Percentiles rank a stretch among this genome's conserved stretches.
Evolutionary conservation across 2,888 invertebrate genomes (phyloP).

Genomic region (Incurvaria masculella): DNA sequence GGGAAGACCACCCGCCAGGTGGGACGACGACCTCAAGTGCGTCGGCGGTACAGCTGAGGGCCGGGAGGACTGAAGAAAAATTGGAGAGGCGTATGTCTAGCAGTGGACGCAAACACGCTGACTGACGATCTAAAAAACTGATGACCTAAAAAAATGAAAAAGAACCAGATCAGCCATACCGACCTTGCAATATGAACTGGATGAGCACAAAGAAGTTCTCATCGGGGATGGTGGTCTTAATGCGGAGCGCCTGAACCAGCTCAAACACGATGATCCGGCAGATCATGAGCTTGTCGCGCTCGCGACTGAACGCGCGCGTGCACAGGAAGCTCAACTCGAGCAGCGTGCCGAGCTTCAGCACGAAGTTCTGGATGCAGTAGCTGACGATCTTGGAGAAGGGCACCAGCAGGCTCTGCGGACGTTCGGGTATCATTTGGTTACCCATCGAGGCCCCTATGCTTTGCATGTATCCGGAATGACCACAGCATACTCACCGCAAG

Average conservation of each 20-base stretch:
- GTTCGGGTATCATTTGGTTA: too few species aligned
- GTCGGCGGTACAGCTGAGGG: too few species aligned
- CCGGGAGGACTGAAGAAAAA: too few species aligned
- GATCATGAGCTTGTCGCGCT: slow-evolving; percentile 90
- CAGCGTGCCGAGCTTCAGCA: slow-evolving; percentile 73
- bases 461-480: too few species aligned
- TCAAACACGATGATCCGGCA: slow-evolving; percentile 92
- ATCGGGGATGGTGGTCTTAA: slow-evolving; percentile 93
- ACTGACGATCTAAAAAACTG: too few species aligned
- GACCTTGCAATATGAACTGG: slow-evolving; percentile 79
- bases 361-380: slow-evolving; percentile 87
- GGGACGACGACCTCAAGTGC: too few species aligned
- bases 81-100: too few species aligned
- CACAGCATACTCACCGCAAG: too few species aligned
- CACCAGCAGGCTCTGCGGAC: slow-evolving; percentile 85
- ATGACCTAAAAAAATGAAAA: background rate
- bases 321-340: slow-evolving; percentile 89
- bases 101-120: too few species aligned
- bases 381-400: slow-evolving; percentile 94
- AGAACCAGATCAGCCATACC: slow-evolving; percentile 7
- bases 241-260: slow-evolving; percentile 91
- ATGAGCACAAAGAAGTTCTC: slow-evolving; percentile 90
- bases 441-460: too few species aligned
- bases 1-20: too few species aligned
- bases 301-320: slow-evolving; percentile 84